phyloP scores from a whole-genome alignment of 2,113 vertebrate species.

The Tor tambroides region DNA sequence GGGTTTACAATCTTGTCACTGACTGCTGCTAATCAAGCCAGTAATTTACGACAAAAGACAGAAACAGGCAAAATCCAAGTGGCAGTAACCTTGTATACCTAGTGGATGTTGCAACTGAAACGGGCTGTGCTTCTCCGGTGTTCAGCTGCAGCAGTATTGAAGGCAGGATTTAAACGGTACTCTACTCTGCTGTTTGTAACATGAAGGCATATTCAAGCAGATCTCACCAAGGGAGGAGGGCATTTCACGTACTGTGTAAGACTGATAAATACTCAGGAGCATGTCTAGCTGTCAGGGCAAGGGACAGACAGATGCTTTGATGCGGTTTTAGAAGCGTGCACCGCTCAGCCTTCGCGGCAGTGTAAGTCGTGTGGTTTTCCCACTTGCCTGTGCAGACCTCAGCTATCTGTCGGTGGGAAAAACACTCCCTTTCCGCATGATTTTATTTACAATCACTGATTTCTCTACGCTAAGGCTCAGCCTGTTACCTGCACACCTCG shows the following conservation, averaged over 20 bases:
- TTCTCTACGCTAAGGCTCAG: constrained; percentile 14
- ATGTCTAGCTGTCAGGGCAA: constrained; percentile 1
- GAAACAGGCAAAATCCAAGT: constrained; percentile 40
- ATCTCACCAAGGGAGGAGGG: constrained; percentile 35
- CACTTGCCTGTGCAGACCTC: neutral
- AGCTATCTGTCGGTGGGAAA: neutral
- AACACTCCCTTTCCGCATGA: neutral
- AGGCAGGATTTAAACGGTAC: constrained; percentile 30
- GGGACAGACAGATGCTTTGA: neutral
- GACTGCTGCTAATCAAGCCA: constrained; percentile 31
- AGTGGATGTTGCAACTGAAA: constrained; percentile 8
- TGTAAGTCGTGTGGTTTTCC: constrained; percentile 10
- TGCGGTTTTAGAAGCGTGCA: neutral
- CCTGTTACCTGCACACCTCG: neutral
- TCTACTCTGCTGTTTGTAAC: constrained; percentile 40
- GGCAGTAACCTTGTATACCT: constrained; percentile 32
- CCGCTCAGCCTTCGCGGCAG: constrained; percentile 21
- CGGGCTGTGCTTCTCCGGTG: constrained; percentile 46
- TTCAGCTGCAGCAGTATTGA: constrained; percentile 33
- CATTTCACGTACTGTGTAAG: constrained; percentile 12
- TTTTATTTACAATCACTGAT: constrained; percentile 37
- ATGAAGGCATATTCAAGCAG: constrained; percentile 55
- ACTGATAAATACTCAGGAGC: constrained; percentile 31
- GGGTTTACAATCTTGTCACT: constrained; percentile 22
- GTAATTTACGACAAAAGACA: constrained; percentile 39